A percentile compares a stretch with the other conserved stretches of the same genome.
Evolutionary conservation across 2,888 invertebrate genomes (phyloP).

Genomic region (Drosophila emarginata): DNA sequence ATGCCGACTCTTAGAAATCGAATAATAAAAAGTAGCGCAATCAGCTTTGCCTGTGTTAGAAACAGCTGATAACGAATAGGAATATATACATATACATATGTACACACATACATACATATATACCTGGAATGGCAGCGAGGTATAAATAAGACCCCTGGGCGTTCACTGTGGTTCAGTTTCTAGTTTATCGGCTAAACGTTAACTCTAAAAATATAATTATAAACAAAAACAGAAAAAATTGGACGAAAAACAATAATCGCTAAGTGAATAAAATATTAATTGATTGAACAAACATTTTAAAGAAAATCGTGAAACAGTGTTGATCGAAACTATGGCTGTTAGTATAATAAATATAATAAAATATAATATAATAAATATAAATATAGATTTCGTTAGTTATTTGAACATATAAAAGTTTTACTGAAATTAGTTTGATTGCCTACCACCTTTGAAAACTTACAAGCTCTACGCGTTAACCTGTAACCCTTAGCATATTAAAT

Average conservation of each 20-base stretch:
- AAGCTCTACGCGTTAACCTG: too few relatives aligned
- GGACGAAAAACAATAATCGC: neutral
- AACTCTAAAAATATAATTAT: constrained; percentile 12
- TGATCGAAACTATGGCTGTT: constrained; percentile 26
- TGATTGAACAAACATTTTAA: neutral
- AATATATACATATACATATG: neutral
- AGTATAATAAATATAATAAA: constrained; percentile 12
- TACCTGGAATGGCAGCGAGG: constrained; percentile 27
- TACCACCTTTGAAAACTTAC: too few relatives aligned
- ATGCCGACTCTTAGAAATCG: neutral
- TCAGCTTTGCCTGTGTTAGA: constrained; percentile 27
- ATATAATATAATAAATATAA: too few relatives aligned
- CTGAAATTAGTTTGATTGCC: too few relatives aligned
- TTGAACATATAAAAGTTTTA: too few relatives aligned
- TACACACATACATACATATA: neutral
- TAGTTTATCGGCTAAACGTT: constrained; percentile 49
- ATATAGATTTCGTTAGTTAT: too few relatives aligned
- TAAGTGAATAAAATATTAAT: neutral
- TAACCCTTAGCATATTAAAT: too few relatives aligned
- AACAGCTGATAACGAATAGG: constrained; percentile 55
- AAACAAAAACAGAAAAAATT: constrained; percentile 18
- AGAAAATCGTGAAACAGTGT: neutral
- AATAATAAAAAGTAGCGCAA: constrained; percentile 8
- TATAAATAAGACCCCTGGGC: constrained; percentile 63
- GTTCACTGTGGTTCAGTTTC: constrained; percentile 51